phyloP scores from a whole-genome alignment of 2,888 invertebrate species.

The Andrena hattorfiana region DNA sequence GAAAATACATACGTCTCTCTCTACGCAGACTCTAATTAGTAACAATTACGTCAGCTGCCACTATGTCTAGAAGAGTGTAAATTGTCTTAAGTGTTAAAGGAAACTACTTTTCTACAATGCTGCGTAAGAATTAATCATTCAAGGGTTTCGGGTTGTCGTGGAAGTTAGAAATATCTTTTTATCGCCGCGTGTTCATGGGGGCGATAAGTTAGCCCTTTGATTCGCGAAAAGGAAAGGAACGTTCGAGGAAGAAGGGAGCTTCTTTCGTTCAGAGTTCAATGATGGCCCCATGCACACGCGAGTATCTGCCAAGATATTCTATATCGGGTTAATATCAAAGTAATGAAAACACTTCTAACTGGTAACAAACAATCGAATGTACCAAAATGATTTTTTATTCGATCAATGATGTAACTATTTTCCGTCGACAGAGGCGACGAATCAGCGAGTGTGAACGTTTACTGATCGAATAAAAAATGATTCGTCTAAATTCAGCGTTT shows the following conservation, averaged over 20 bases:
- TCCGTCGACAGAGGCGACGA: background rate
- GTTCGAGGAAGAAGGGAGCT: background rate
- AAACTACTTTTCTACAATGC: constrained; percentile 61
- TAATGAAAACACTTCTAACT: constrained; percentile 41
- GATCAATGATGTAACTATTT: constrained; percentile 13
- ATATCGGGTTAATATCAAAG: constrained; percentile 19
- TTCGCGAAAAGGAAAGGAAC: background rate
- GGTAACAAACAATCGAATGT: constrained; percentile 31
- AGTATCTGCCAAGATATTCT: constrained; percentile 14
- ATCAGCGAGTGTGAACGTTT: background rate
- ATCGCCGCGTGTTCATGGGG: constrained; percentile 24
- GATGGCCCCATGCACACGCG: constrained; percentile 34
- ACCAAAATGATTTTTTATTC: constrained; percentile 16
- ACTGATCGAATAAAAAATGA: constrained; percentile 32
- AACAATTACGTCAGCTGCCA: constrained; percentile 58
- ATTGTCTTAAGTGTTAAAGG: constrained; percentile 47
- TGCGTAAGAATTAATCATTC: constrained; percentile 50
- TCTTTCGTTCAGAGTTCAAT: background rate
- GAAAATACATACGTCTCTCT: constrained; percentile 42
- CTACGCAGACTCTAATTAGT: constrained; percentile 57
- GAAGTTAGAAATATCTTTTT: constrained; percentile 8
- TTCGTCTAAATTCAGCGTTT: constrained; percentile 23
- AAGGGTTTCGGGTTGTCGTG: constrained; percentile 42
- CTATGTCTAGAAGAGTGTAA: constrained; percentile 52
- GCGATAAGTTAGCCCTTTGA: background rate